A percentile compares a stretch with the other conserved stretches of the same genome.
Evolutionary conservation across 2,888 invertebrate species (phyloP).

Genomic region (Cryptocheilus praepositus): DNA sequence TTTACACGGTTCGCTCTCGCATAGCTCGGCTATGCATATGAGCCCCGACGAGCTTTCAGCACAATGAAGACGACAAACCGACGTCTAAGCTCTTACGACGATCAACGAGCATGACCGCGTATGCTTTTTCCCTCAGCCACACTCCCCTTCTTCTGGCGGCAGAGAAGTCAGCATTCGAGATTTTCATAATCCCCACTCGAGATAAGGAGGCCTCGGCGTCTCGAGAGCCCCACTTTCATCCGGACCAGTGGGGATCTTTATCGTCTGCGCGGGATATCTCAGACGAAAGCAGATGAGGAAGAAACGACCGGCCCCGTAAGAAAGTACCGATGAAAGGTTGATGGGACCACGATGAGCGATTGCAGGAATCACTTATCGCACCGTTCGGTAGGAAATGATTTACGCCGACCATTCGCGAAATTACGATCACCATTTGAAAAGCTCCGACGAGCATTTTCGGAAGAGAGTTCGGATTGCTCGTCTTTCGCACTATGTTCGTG

Average conservation of each 20-base stretch:
- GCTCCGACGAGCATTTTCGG: too few species aligned
- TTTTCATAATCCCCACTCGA: slow-evolving; percentile 30
- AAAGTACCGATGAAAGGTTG: slow-evolving; percentile 5
- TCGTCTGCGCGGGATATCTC: slow-evolving; percentile 10
- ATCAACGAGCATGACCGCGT: background rate
- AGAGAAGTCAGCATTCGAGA: slow-evolving; percentile 34
- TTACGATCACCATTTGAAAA: too few species aligned
- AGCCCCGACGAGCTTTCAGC: slow-evolving; percentile 22
- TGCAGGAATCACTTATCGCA: too few species aligned
- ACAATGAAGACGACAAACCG: slow-evolving; percentile 22
- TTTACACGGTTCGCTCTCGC: too few species aligned
- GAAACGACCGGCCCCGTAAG: background rate
- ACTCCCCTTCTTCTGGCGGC: background rate
- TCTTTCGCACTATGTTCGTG: too few species aligned
- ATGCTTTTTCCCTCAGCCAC: background rate
- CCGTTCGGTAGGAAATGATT: too few species aligned
- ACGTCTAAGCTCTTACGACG: background rate
- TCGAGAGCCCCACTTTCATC: slow-evolving; percentile 21
- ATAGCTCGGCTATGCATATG: slow-evolving; percentile 14
- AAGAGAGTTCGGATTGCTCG: too few species aligned
- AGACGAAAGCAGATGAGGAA: background rate
- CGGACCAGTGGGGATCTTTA: slow-evolving; percentile 25
- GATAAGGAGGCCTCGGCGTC: slow-evolving; percentile 24
- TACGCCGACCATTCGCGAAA: too few species aligned
- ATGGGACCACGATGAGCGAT: background rate